phyloP scores from a whole-genome alignment of 2,888 invertebrate species.

The Ichneumoninae sp. region DNA sequence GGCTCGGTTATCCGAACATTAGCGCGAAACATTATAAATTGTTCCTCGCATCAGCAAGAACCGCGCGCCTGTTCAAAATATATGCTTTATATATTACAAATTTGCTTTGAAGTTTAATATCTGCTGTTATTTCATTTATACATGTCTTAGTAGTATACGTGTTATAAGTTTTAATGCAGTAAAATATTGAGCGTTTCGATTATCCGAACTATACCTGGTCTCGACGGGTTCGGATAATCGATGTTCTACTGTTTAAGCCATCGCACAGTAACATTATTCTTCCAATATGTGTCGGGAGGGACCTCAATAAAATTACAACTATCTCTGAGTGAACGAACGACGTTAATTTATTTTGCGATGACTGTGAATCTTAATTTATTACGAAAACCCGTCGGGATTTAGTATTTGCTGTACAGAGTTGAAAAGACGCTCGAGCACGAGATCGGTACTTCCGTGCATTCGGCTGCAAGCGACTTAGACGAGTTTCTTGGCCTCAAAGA shows the following conservation, averaged over 20 bases:
- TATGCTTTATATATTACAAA: too few species aligned
- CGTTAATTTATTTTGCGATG: slow-evolving; percentile 24
- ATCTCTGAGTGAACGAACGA: slow-evolving; percentile 21
- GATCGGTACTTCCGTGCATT: background rate
- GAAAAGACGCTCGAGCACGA: slow-evolving; percentile 16
- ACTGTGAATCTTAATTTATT: slow-evolving; percentile 42
- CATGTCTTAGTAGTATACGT: too few species aligned
- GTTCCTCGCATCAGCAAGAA: too few species aligned
- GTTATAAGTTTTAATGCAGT: too few species aligned
- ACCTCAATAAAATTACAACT: slow-evolving; percentile 19
- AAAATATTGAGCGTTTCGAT: too few species aligned
- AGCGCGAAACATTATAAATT: too few species aligned
- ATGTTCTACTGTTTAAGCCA: background rate
- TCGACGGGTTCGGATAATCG: too few species aligned
- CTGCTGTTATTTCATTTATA: too few species aligned
- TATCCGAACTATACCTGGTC: too few species aligned
- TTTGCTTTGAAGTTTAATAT: too few species aligned
- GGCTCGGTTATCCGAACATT: too few species aligned
- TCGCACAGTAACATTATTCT: background rate
- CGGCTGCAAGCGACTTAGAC: slow-evolving; percentile 86
- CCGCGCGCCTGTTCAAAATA: too few species aligned
- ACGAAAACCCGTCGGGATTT: slow-evolving; percentile 43
- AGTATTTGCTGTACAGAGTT: slow-evolving; percentile 59
- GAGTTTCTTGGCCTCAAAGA: slow-evolving; percentile 99
- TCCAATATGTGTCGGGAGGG: slow-evolving; percentile 11